A percentile compares a stretch with the other conserved stretches of the same genome.
phyloP scores from a whole-genome alignment of 35 echinoderm and acorn worm species.

The Ophioderma brevispina region DNA sequence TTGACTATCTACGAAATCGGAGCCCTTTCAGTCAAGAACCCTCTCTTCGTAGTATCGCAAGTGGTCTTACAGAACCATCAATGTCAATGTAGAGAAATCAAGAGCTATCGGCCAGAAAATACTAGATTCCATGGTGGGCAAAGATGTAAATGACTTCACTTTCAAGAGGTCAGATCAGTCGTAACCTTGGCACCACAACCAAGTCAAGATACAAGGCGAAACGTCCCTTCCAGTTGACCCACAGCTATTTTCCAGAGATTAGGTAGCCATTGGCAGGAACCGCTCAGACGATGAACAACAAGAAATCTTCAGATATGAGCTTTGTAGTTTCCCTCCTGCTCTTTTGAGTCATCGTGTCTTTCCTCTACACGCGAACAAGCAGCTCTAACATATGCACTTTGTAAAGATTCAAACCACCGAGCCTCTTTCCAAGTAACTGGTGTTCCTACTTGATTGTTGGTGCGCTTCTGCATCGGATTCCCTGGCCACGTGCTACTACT shows the following conservation, averaged over 20 bases:
- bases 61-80: constrained; percentile 34
- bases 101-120: constrained; percentile 56
- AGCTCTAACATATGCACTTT: constrained; percentile 52
- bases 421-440: constrained; percentile 14
- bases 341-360: constrained; percentile 44
- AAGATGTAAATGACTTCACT: constrained; percentile 37
- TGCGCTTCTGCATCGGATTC: constrained; percentile 57
- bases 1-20: constrained; percentile 24
- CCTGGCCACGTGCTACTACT: constrained; percentile 53
- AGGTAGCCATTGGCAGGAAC: constrained; percentile 3
- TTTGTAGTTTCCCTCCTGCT: constrained; percentile 83
- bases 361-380: constrained; percentile 31
- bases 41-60: constrained; percentile 55
- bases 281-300: background rate
- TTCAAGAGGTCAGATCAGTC: constrained; percentile 64
- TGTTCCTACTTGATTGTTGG: constrained; percentile 86
- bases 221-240: constrained; percentile 56
- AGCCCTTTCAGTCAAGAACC: constrained; percentile 47
- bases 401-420: background rate
- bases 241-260: constrained; percentile 78
- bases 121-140: constrained; percentile 28
- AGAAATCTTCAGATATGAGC: constrained; percentile 67
- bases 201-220: constrained; percentile 33
- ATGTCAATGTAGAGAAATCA: constrained; percentile 63
- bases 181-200: constrained; percentile 45